Base-by-base conservation (phyloP, 2,113 vertebrate species). In the Chamaea fasciata region DNA sequence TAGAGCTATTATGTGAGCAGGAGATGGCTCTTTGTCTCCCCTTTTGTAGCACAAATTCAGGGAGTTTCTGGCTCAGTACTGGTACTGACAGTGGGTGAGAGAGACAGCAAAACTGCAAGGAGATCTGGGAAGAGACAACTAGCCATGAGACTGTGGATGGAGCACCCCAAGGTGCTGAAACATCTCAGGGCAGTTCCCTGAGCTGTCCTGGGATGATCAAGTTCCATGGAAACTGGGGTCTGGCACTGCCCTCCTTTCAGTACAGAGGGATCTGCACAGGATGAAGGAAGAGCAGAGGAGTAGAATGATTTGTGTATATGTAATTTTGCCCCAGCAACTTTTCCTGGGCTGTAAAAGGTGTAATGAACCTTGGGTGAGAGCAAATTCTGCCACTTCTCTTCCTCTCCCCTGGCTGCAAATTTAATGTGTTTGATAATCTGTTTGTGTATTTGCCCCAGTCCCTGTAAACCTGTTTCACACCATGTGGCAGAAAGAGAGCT, bases 141-240 rank as follows among this genome's bases (percentile, higher is more conserved):
- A 4, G 21, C 24, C 15, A 39, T 0, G 1, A 37, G 68, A 47
- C 39, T 59, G 39, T 63, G 30, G 15, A 46, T 3, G 5, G 55
- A 65, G 27, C 30, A 42, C 21, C 42, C 3, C 17, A 49, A 52
- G 35, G 37, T 60, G 46, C 55, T 78, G 56, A 78, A 71, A 70
- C 14, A 31, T n/a, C 37, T 69, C 41, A 60, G 44, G 18, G 13
- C 21, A 35, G 18, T 33, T 83, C 11, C 39, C 18, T 81, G 44
- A 80, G 56, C 27, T 84, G 17, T 82, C 10, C 49, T 71, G 39
- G 35, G 41, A 52, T 63, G 64, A n/a, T 42, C n/a, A 74, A 63
- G 30, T 39, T 81, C 47, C 69, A 14, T 12, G 35, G 33, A 75
- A 78, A 52, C 4, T 22, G 14, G 2, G 15, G 11, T 64, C 49